Base-by-base conservation (phyloP, 2,888 invertebrate genomes). In the Nycteola revayana region DNA sequence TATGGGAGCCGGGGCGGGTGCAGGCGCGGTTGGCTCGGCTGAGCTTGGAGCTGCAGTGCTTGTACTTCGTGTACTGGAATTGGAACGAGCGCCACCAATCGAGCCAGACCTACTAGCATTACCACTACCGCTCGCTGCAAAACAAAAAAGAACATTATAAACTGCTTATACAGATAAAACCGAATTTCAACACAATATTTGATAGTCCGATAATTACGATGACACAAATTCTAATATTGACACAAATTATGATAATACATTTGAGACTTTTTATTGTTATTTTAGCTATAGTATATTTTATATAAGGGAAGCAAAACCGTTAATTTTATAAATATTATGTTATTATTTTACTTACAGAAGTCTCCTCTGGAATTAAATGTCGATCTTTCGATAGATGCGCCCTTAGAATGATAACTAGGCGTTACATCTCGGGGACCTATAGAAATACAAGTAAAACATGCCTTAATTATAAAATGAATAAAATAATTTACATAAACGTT, bases 351-450 rank as follows among this genome's bases (percentile, higher is more conserved):
- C 83, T 82, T 61, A 86, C 85, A 65, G 45, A 74, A 82, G 29
- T 87, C 85, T 41, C 67, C 73, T 60, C 79, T 72, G 7, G 85
- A 78, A 47, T 78, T 87, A 45, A 89, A 89, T 33, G 87, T 86
- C 0, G 89, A 89, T 36, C 88, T 68, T 57, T 89, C 89, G 36
- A 89, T 88, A 1, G 89, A 89, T 25, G 83, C 83, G 28, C 83
- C 82, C 65, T 89, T 89, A 17, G 87, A 78, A 49, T 83, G 75
- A 50, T 85, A 86, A 43, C 59, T 70, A 20, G 78, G 56, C 1
- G 75, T 44, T 48, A 78, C 62, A 31, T 87, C 86, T 54, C 83
- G 79, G 52, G 68, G 80, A 37, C 68, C 85, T 86, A 21, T 21
- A 21, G 50, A 36, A 67, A 66, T 39, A n/a, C n/a, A n/a, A 41